A percentile compares a stretch with the other conserved stretches of the same genome.
Evolutionary conservation across 1,140 invertebrate species (phyloP).

Genomic region (Ceratosolen fusciceps): DNA sequence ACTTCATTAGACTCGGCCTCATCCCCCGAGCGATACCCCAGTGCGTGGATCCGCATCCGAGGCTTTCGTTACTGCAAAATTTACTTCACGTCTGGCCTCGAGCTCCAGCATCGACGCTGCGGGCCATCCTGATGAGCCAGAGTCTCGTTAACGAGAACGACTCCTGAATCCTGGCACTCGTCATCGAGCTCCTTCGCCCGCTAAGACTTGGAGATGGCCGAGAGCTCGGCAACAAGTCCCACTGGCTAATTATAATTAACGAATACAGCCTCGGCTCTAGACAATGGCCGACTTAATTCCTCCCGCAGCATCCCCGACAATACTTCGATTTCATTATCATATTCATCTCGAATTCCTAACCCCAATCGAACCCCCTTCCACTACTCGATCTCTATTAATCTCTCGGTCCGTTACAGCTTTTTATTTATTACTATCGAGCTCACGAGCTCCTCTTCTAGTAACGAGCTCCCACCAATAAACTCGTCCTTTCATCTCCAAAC

Average conservation of each 20-base stretch:
- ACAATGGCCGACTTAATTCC: slow-evolving; percentile 47
- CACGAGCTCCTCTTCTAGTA: no score
- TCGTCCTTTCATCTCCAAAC: no score
- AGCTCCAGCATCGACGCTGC: not conserved
- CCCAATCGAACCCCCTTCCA: no score
- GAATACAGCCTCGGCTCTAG: slow-evolving; percentile 30
- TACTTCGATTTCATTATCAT: slow-evolving; percentile 8
- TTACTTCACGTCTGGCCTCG: not conserved
- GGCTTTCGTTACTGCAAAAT: not conserved
- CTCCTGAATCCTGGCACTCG: slow-evolving; percentile 2
- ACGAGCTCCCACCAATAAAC: no score
- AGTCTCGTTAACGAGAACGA: not conserved
- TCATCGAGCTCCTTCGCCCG: not conserved
- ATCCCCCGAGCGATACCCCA: not conserved
- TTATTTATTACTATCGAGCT: no score
- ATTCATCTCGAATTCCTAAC: no score
- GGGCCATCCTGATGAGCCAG: not conserved
- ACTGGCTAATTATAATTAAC: slow-evolving; percentile 39
- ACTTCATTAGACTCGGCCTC: slow-evolving; percentile 59
- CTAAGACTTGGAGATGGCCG: not conserved
- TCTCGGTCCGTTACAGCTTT: no score
- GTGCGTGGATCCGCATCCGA: not conserved
- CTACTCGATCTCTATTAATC: no score
- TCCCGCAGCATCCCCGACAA: not conserved
- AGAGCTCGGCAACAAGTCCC: slow-evolving; percentile 41